Base-by-base conservation (phyloP, 2,113 vertebrate genomes). In the Podarcis raffonei region DNA sequence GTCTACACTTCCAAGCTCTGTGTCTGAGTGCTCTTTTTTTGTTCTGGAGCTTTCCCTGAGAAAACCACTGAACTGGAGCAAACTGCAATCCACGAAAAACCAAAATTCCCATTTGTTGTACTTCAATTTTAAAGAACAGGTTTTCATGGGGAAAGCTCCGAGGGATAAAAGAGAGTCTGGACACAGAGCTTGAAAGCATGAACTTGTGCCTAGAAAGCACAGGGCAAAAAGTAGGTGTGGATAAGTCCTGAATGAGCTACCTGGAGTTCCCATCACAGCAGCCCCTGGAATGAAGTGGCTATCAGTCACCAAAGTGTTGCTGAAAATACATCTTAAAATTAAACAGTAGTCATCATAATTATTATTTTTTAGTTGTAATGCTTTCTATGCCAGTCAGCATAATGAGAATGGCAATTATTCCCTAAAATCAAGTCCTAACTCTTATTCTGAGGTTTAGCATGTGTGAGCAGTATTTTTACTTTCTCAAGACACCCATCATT, bases 271-370 rank as follows among this genome's bases (percentile, higher is more conserved):
- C 35, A 84, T 30, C 39, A 88, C 30, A 81, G 91, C 32, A 89
- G 91, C 84, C 89, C 59, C n/a, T 57, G 82, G 13, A 66, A 90
- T 88, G 81, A 68, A 91, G 72, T 68, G 85, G 48, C 53, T 87
- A 35, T 22, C 90, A 92, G 12, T 84, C 87, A 90, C 90, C 87
- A 89, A 81, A 74, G 83, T 79, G 80, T 71, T 90, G 2, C 69
- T 87, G 84, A 93, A 94, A 95, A 90, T 90, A 86, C 75, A 93
- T 74, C 87, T n/a, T 90, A 90, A 88, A 68, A 94, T 84, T 87
- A 77, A 88, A 86, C 57, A 86, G 3, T 62, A 20, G 18, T 62
- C 16, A 1, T 62, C 16, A 62, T 62, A n/a, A n/a, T 53, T 53
- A 53, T 53, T 37, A 3, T 30, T 79, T 32, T 35, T 12, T 8